Conservation (phyloP, 2,113 vertebrate genomes). For the Procavia capensis region DNA sequence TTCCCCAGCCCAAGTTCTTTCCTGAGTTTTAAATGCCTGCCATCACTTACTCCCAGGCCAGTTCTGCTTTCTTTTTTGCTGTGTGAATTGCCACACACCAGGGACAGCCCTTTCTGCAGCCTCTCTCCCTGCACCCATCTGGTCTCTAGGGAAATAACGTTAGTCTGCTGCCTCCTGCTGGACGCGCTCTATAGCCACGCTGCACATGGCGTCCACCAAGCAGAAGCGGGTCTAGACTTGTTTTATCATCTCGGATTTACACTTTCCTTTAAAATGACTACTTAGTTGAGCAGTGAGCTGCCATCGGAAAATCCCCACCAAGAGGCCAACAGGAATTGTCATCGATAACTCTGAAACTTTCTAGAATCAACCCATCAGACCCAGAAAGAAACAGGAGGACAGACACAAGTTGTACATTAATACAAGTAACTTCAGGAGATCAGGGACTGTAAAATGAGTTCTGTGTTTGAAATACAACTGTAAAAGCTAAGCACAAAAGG, state of each 20-base stretch:
- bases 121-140: not conserved
- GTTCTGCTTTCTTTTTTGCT: not conserved
- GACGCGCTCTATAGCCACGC: not conserved
- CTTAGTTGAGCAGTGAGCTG: not conserved
- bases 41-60: not conserved
- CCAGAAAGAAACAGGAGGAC: not conserved
- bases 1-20: not conserved
- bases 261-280: not conserved
- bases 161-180: not conserved
- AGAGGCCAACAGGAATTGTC: not conserved
- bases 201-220: not conserved
- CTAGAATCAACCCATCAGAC: not conserved
- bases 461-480: not conserved
- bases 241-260: not conserved
- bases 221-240: fast-evolving
- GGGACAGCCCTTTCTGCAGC: not conserved
- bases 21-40: not conserved
- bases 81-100: not conserved
- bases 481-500: not conserved
- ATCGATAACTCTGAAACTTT: not conserved
- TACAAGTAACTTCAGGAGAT: not conserved
- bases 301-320: not conserved
- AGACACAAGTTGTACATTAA: not conserved
- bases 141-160: not conserved
- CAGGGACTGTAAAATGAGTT: not conserved